Evolutionary conservation across 2,888 invertebrate genomes (phyloP).

Genomic region (Chaetogeoica ovagalla): DNA sequence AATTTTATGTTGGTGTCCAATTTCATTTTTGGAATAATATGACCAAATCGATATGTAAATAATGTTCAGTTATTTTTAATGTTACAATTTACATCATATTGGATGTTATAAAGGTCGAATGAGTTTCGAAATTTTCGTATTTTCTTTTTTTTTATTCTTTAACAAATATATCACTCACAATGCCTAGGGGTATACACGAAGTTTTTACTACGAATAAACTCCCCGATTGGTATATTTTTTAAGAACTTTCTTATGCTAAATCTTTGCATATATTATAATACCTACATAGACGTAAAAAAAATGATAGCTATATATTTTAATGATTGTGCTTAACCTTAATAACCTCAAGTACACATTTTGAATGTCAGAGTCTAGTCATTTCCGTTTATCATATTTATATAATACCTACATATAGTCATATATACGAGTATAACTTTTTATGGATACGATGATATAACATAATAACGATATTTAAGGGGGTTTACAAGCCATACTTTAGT

Average conservation of each 20-base stretch:
- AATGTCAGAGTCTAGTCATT: neutral
- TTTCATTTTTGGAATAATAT: neutral
- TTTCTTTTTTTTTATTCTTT: neutral
- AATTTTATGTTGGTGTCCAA: neutral
- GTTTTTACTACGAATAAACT: slow-evolving; percentile 18
- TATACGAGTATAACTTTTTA: neutral
- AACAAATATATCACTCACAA: slow-evolving; percentile 3
- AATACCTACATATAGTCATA: neutral
- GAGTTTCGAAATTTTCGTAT: slow-evolving; percentile 14
- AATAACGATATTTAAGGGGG: neutral
- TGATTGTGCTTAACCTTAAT: neutral
- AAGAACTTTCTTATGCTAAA: neutral
- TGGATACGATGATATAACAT: neutral
- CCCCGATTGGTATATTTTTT: slow-evolving; percentile 6
- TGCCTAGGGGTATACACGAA: neutral
- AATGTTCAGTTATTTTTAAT: slow-evolving; percentile 1
- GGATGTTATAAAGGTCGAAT: neutral
- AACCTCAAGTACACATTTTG: neutral
- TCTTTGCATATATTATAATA: neutral
- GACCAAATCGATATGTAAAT: slow-evolving; percentile 11
- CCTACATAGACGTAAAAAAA: neutral
- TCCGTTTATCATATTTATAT: neutral
- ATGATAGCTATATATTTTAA: slow-evolving; percentile 6
- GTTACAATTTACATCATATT: slow-evolving; percentile 22
- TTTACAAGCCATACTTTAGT: too few relatives aligned